Conservation (phyloP, 1,140 invertebrate genomes). For the Dryas iulia region DNA sequence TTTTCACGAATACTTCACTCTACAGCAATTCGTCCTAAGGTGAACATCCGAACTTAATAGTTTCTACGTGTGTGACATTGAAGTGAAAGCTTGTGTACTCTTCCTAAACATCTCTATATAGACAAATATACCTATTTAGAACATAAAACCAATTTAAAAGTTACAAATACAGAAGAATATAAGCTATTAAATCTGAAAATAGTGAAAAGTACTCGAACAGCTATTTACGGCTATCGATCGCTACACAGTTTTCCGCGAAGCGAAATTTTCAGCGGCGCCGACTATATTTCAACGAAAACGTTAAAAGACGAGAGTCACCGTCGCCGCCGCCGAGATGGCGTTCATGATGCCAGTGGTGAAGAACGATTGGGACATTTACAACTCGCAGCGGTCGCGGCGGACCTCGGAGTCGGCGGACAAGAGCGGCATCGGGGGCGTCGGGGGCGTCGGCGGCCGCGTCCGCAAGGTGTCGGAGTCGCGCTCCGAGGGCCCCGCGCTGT, state of each 20-base stretch:
- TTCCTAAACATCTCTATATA: conserved; percentile 24
- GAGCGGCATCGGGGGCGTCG: conserved; percentile 74
- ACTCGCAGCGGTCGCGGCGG: conserved; percentile 87
- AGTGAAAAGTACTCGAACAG: conserved; percentile 18
- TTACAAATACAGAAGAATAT: background rate
- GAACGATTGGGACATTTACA: conserved; percentile 96
- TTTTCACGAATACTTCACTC: conserved; percentile 78
- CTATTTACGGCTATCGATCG: conserved; percentile 35
- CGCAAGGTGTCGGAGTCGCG: conserved; percentile 91
- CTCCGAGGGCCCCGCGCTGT: conserved; percentile 88
- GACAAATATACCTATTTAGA: conserved; percentile 14
- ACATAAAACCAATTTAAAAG: conserved; percentile 6
- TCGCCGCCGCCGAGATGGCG: conserved; percentile 85
- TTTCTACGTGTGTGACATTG: conserved; percentile 65
- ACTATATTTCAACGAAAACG: conserved; percentile 65
- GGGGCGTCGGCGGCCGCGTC: conserved; percentile 82
- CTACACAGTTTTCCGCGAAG: conserved; percentile 36
- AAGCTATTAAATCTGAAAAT: conserved; percentile 10
- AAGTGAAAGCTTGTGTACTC: conserved; percentile 64
- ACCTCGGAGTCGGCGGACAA: conserved; percentile 88
- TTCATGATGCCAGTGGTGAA: conserved; percentile 97
- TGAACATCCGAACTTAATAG: conserved; percentile 66
- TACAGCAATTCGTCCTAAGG: conserved; percentile 73
- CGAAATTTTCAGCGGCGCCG: conserved; percentile 46
- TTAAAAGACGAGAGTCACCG: conserved; percentile 67